These are phyloP conservation scores for Eilema caniola DNA, from an alignment of 2,888 invertebrate species.

Conservation along the genomic window DNA sequence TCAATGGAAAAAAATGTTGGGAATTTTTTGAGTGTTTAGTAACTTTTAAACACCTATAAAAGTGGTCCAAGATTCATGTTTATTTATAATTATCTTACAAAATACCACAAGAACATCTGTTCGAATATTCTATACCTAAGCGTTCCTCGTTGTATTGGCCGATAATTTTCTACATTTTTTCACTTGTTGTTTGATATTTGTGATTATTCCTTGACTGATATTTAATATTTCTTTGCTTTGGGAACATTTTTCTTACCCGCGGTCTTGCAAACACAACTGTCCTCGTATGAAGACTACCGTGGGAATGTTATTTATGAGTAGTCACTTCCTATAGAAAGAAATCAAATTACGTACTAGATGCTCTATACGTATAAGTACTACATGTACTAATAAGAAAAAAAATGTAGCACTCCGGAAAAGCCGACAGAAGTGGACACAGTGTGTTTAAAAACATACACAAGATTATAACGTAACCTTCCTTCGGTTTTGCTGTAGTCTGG, in stretches of 20 bases:
- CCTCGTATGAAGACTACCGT: slow-evolving; percentile 60
- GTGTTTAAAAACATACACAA: too few species aligned
- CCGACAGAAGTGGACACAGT: background rate
- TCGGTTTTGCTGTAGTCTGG: too few species aligned
- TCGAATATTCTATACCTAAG: slow-evolving; percentile 28
- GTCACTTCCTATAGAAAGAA: slow-evolving; percentile 55
- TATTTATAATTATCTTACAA: slow-evolving; percentile 27
- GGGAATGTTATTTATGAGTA: slow-evolving; percentile 48
- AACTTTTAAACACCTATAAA: slow-evolving; percentile 15
- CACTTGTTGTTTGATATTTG: slow-evolving; percentile 1
- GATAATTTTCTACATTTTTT: slow-evolving; percentile 4
- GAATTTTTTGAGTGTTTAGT: too few species aligned
- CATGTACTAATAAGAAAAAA: too few species aligned
- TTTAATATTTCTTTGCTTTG: slow-evolving; percentile 29
- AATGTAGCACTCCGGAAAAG: too few species aligned
- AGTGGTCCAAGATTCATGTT: slow-evolving; percentile 18
- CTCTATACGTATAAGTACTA: slow-evolving; percentile 39
- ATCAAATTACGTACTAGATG: slow-evolving; percentile 53
- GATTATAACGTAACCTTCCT: too few species aligned
- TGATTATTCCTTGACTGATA: slow-evolving; percentile 11
- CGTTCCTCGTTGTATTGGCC: background rate
- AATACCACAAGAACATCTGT: slow-evolving; percentile 24
- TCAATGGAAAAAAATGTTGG: background rate
- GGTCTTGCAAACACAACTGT: slow-evolving; percentile 50
- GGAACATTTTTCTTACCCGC: slow-evolving; percentile 37